Base-by-base conservation (phyloP, 1,140 invertebrate species). In the Drosophila tani region DNA sequence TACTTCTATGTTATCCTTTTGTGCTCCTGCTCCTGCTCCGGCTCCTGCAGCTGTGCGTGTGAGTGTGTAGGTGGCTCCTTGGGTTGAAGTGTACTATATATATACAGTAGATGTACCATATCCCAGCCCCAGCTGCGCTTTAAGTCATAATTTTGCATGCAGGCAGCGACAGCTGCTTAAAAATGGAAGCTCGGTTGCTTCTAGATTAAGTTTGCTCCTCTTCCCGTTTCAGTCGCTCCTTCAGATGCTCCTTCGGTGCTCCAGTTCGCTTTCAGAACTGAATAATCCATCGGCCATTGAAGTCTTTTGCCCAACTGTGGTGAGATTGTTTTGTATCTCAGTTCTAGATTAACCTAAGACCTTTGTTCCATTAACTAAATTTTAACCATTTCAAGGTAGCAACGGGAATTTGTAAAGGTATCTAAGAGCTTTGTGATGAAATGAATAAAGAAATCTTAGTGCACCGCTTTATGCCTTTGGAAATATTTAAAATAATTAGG, bases 71-170 rank as follows among this genome's bases (percentile, higher is more conserved):
- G 41, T 17, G 41, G 27, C 49, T 75, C 50, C 55, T 60, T 51
- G 68, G 46, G 11, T 19, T 58, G 55, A 29, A 59, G 35, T 15
- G 38, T 19, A 41, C 35, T 35, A 57, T 38, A 53, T 35, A 65
- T 65, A 38, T 43, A 29, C 35, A 19, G 12, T 14, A 50, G 46
- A 57, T 55, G 49, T 50, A 59, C n/a, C 60, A 43, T 49, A 59
- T 51, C 35, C 38, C 67, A 78, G 60, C 59, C 67, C 81, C 81
- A 88, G 86, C 85, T 88, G 85, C 78, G 85, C 82, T 90, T 90
- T 79, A 91, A 90, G 86, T 90, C 73, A 90, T 91, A 90, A 90
- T 90, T 90, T 66, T 90, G 71, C 70, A 90, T 90, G 85, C 86
- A 90, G 53, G 81, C 85, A 90, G 75, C 86, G 86, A 79, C 86